phyloP scores from a whole-genome alignment of 2,113 vertebrate species.

The Trichechus manatus region DNA sequence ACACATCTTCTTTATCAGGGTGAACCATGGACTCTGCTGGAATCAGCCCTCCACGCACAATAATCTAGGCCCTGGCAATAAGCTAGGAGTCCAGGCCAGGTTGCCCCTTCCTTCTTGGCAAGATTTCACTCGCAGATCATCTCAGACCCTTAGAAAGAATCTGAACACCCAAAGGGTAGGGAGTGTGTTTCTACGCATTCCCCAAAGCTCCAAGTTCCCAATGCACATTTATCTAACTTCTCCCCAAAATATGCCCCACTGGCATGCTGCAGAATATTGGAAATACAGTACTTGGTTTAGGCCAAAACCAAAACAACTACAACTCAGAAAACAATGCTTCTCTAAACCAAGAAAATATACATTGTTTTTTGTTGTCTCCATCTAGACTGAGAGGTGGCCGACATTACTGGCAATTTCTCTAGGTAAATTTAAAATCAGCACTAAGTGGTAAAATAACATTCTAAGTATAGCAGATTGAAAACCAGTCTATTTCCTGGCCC shows the following conservation, averaged over 20 bases:
- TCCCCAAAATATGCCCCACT: neutral
- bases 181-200: neutral
- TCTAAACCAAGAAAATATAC: neutral
- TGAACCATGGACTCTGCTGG: neutral
- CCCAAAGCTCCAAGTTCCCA: neutral
- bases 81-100: neutral
- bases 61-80: neutral
- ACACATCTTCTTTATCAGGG: neutral
- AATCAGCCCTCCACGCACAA: neutral
- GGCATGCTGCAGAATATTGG: neutral
- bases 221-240: neutral
- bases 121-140: neutral
- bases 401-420: neutral
- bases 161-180: neutral
- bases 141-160: neutral
- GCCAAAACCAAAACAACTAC: neutral
- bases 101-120: neutral
- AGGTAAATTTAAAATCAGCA: neutral
- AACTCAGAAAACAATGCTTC: neutral
- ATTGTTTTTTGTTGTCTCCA: neutral
- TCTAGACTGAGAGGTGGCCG: neutral
- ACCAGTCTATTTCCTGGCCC: neutral
- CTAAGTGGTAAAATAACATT: neutral
- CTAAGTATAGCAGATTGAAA: neutral
- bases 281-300: neutral